Conservation (phyloP, 2,113 vertebrate genomes). For the Lophotis ruficrista region DNA sequence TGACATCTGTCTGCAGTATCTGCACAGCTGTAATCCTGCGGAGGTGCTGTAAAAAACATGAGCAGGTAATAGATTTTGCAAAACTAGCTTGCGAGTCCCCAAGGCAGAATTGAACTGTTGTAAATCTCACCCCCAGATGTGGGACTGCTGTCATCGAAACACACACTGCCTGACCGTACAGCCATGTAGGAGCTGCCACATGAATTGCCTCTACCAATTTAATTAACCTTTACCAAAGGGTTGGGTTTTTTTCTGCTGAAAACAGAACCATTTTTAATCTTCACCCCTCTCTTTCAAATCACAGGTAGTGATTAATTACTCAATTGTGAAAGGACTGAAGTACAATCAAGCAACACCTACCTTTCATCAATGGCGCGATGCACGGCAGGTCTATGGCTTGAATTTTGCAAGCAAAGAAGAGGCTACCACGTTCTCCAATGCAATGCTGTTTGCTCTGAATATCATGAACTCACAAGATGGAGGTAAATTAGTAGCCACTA, state of each 20-base stretch:
- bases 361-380: slow-evolving; percentile 98
- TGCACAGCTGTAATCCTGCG: background rate
- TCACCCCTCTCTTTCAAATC: slow-evolving; percentile 32
- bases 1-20: slow-evolving; percentile 16
- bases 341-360: slow-evolving; percentile 99
- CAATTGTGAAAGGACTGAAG: slow-evolving; percentile 97
- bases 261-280: background rate
- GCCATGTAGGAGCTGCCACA: background rate
- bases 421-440: slow-evolving; percentile 96
- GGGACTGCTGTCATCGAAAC: background rate
- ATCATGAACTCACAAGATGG: slow-evolving; percentile 96
- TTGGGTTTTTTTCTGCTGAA: background rate
- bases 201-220: background rate
- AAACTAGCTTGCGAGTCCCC: background rate
- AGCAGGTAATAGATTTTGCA: slow-evolving; percentile 26
- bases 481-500: slow-evolving; percentile 75
- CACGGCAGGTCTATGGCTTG: slow-evolving; percentile 95
- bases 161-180: accelerated
- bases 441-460: slow-evolving; percentile 97
- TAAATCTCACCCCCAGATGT: background rate
- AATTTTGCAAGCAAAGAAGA: slow-evolving; percentile 99
- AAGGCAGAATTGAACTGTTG: background rate
- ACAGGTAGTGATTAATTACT: slow-evolving; percentile 99
- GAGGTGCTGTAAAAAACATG: background rate
- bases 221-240: background rate